Base-by-base conservation (phyloP, 2,888 invertebrate genomes). In the Tachina grossa region DNA sequence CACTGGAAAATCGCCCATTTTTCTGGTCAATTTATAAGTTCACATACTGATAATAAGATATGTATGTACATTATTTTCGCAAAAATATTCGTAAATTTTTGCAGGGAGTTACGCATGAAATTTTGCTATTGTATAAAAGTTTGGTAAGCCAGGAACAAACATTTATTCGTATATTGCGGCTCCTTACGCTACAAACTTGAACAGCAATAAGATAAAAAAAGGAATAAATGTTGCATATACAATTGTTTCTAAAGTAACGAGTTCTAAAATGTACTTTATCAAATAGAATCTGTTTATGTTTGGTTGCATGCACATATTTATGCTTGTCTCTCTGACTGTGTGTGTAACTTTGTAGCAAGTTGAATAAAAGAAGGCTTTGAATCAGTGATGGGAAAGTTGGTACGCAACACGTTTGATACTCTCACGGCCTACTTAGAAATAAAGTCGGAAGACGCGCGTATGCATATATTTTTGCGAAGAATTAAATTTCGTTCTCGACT, bases 231-330 rank as follows among this genome's bases (percentile, higher is more conserved):
- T 69, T 75, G 76, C 43, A 49, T 76, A 53, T 71, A 41, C 76
- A 69, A 82, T 82, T 76, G 61, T 76, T 63, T 49, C 68, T 19
- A 43, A 76, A 63, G 63, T 63, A 79, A 79, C 79, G 79, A 55
- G 55, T 71, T 71, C 41, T 63, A 65, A 57, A 63, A 69, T 72
- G 55, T 79, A 47, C 57, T 14, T 16, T 45, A 47, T 66, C 10
- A 31, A 66, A 49, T 14, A 11, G 51, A 68, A 51, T 49, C 16
- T 16, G 49, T 69, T 41, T 53, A 11, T 43, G 14, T 9, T 10
- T 11, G 16, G 31, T 31, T 31, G 31, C 31, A 31, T 31, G 6
- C 6, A 31, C 31, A 31, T 31, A 31, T 31, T 31, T 51, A 13
- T 16, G 13, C 47, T 41, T 55, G 45, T 65, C 5, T 5, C 13